phyloP scores from a whole-genome alignment of 2,888 invertebrate genomes.

The Caenorhabditis sp. region DNA sequence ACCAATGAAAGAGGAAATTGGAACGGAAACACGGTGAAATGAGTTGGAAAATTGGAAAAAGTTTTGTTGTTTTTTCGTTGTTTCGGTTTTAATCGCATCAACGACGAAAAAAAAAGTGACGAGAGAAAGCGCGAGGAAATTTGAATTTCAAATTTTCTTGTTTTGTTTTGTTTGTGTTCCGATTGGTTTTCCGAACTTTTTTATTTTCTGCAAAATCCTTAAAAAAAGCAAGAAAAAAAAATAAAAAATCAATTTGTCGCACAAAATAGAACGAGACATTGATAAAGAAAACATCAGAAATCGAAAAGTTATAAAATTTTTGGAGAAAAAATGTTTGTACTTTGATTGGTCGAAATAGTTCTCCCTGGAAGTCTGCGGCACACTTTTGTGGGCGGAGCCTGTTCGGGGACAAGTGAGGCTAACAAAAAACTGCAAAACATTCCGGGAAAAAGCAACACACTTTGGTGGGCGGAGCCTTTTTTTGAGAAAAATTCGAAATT shows the following conservation, averaged over 20 bases:
- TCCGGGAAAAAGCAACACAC: no score
- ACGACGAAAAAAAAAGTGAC: no score
- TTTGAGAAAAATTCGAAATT: no score
- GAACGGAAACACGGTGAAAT: background rate
- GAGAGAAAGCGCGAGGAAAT: background rate
- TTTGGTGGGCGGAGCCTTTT: no score
- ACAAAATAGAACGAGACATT: background rate
- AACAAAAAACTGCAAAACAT: no score
- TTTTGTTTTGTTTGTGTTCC: background rate
- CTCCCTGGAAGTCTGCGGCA: background rate
- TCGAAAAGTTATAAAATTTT: background rate
- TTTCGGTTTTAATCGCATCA: background rate
- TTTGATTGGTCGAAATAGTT: background rate
- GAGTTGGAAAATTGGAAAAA: background rate
- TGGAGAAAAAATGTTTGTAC: background rate
- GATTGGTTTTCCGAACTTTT: background rate
- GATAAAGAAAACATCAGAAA: background rate
- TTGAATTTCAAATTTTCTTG: background rate
- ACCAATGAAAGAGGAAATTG: background rate
- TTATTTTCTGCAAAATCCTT: background rate
- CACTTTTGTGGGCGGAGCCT: no score
- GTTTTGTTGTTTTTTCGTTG: background rate
- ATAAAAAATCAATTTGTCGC: conserved; percentile 4
- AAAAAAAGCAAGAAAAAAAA: conserved; percentile 4
- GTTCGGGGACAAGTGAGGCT: no score